Percentiles rank a stretch among this genome's conserved stretches.
Conservation (phyloP, 1,140 invertebrate species). For the Globodera ellingtonae region DNA sequence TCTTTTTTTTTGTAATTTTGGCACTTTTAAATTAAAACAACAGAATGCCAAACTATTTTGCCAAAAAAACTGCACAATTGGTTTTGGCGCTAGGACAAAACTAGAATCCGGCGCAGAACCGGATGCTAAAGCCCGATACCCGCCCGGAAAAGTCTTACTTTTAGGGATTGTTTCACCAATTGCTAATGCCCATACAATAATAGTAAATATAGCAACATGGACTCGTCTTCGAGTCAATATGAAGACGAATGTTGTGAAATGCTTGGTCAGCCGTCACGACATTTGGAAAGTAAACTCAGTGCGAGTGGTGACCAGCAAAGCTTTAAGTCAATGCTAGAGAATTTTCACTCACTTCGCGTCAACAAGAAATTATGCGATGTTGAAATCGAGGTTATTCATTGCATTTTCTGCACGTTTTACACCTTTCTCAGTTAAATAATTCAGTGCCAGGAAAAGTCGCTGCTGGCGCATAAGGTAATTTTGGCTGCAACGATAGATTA, state of each 20-base stretch:
- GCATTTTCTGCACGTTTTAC: not conserved
- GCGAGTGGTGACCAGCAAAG: not conserved
- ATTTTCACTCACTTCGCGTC: slow-evolving; percentile 17
- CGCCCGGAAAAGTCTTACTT: no score
- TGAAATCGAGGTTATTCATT: slow-evolving; percentile 26
- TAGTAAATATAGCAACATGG: no score
- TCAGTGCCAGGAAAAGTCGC: slow-evolving; percentile 21
- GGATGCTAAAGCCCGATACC: no score
- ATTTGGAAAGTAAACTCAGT: not conserved
- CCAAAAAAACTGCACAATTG: no score
- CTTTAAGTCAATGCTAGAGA: slow-evolving; percentile 17
- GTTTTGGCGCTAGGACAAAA: no score
- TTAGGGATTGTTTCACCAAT: no score
- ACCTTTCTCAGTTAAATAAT: not conserved
- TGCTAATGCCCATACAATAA: no score
- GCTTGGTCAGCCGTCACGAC: not conserved
- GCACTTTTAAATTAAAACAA: no score
- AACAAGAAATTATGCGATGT: slow-evolving; percentile 26
- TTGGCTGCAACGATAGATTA: slow-evolving; percentile 30
- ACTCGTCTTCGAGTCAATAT: not conserved
- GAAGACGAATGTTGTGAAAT: not conserved
- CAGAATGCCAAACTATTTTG: no score
- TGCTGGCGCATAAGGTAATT: slow-evolving; percentile 24
- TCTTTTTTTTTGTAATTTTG: no score
- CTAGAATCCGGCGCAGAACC: no score